Conservation (phyloP, 2,888 invertebrate species). For the Pogonocherus hispidulus region DNA sequence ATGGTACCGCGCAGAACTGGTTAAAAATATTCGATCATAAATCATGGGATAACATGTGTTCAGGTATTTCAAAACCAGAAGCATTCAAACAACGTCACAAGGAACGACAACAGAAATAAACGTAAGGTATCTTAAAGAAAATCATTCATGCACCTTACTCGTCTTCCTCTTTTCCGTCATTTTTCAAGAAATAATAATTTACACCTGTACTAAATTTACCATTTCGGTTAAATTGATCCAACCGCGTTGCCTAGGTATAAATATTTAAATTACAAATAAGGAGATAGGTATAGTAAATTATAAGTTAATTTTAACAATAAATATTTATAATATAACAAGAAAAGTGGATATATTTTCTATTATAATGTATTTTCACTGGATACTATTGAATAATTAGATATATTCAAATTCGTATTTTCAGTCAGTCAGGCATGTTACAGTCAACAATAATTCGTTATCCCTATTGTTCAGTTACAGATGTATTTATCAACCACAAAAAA, state of each 20-base stretch:
- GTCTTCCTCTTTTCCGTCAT: conserved; percentile 5
- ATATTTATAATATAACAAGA: too few relatives aligned
- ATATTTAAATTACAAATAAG: too few relatives aligned
- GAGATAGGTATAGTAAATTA: too few relatives aligned
- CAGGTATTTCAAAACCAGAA: conserved; percentile 65
- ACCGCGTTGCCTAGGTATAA: background rate
- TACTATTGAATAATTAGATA: too few relatives aligned
- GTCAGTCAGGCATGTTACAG: too few relatives aligned
- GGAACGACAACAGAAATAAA: conserved; percentile 48
- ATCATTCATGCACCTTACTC: conserved; percentile 39
- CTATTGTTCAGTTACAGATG: too few relatives aligned
- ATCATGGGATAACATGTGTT: conserved; percentile 63
- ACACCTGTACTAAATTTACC: conserved; percentile 40
- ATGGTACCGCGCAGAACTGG: conserved; percentile 60
- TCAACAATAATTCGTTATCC: too few relatives aligned
- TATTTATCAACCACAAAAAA: too few relatives aligned
- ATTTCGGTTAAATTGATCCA: conserved; percentile 28
- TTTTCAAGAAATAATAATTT: conserved; percentile 31
- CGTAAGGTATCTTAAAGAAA: conserved; percentile 38
- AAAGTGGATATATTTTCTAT: too few relatives aligned
- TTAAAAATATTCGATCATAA: conserved; percentile 64
- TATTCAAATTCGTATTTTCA: too few relatives aligned
- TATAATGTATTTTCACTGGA: too few relatives aligned
- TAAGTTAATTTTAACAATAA: too few relatives aligned
- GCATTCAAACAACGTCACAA: conserved; percentile 50